Percentiles rank a stretch among this genome's conserved stretches.
Evolutionary conservation across 2,888 invertebrate species (phyloP).

Genomic region (Drosophila formosana): DNA sequence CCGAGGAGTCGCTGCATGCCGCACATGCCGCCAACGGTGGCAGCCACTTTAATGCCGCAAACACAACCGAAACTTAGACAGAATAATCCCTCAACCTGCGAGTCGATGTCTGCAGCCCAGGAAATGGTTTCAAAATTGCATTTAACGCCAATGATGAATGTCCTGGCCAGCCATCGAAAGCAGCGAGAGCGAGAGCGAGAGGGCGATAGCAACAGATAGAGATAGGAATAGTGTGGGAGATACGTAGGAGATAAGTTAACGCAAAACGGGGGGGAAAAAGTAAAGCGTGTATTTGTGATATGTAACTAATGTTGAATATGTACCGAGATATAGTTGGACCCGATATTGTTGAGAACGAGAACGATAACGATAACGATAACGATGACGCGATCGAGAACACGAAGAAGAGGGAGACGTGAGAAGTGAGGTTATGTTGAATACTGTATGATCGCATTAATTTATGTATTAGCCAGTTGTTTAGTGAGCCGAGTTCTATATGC

Average conservation of each 20-base stretch:
- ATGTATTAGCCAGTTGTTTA: conserved; percentile 33
- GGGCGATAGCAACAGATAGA: background rate
- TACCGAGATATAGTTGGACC: conserved; percentile 15
- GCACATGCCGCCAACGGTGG: conserved; percentile 42
- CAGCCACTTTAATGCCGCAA: conserved; percentile 46
- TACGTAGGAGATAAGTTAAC: conserved; percentile 1
- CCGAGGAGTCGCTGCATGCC: conserved; percentile 58
- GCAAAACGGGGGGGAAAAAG: conserved; percentile 16
- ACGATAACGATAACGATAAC: background rate
- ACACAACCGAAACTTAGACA: conserved; percentile 32
- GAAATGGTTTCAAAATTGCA: conserved; percentile 73
- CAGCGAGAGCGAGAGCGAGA: background rate
- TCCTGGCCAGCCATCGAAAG: background rate
- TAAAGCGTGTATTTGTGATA: conserved; percentile 53
- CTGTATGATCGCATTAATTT: conserved; percentile 1
- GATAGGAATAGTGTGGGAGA: background rate
- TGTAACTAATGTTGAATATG: conserved; percentile 61
- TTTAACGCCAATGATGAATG: conserved; percentile 44
- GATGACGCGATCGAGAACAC: background rate
- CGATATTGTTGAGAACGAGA: conserved; percentile 31
- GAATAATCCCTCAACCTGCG: conserved; percentile 9
- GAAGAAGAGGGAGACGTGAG: background rate
- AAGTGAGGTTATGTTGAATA: conserved; percentile 17
- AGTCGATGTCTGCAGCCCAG: conserved; percentile 23
- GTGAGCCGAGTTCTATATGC: conserved; percentile 20